These are phyloP conservation scores for Atta cephalotes DNA, from an alignment of 1,140 invertebrate species.

Conservation along the genomic window DNA sequence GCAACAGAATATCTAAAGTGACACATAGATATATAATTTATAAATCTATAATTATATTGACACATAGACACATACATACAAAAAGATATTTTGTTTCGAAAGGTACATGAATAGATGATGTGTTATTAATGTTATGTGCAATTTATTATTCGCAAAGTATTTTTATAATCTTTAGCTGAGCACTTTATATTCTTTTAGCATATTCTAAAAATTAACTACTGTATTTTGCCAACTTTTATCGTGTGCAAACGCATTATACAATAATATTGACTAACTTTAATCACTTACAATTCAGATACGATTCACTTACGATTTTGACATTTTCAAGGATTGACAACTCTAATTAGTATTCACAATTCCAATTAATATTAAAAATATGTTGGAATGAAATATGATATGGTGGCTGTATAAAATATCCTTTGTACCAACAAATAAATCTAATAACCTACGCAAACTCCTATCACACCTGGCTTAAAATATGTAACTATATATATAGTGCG, in stretches of 20 bases:
- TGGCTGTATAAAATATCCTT: not conserved
- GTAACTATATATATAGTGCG: slow-evolving; percentile 7
- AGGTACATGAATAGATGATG: not conserved
- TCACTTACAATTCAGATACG: not conserved
- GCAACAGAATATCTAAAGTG: not conserved
- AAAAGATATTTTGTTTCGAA: slow-evolving; percentile 1
- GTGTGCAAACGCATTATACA: not conserved
- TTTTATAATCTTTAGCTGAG: not conserved
- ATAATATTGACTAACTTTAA: not conserved
- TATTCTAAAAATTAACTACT: not conserved
- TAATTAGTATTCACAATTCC: not conserved
- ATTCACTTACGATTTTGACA: not conserved
- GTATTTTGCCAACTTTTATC: not conserved
- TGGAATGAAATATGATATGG: not conserved
- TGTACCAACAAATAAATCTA: not conserved
- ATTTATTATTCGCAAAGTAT: not conserved
- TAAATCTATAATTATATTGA: slow-evolving; percentile 14
- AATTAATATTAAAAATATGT: not conserved
- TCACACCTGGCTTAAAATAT: slow-evolving; percentile 29
- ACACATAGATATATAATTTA: not conserved
- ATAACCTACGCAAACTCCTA: slow-evolving; percentile 18
- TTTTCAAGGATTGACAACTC: not conserved
- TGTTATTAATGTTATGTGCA: not conserved
- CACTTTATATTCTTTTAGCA: not conserved
- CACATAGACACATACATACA: not conserved